phyloP scores from a whole-genome alignment of 2,113 vertebrate genomes.

The Megaptera novaeangliae region DNA sequence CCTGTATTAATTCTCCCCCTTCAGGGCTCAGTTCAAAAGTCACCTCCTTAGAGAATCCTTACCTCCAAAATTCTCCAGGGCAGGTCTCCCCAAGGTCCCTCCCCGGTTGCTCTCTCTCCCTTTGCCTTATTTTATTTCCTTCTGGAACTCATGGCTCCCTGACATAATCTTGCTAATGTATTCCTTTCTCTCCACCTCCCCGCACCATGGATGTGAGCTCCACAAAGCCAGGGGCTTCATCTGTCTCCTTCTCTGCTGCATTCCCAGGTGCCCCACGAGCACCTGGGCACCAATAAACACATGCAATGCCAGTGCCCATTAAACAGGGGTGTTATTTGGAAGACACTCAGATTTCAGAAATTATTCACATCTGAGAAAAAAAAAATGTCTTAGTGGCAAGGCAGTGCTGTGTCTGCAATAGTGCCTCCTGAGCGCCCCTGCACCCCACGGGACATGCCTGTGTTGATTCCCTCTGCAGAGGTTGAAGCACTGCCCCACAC shows the following conservation, averaged over 20 bases:
- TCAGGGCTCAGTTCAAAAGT: not conserved
- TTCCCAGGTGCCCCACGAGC: not conserved
- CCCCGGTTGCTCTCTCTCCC: no score
- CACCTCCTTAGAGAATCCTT: not conserved
- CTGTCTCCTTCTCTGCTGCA: no score
- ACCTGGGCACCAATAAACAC: not conserved
- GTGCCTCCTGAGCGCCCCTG: not conserved
- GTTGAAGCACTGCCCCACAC: not conserved
- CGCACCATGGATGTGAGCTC: fast-evolving
- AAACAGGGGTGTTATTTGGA: fast-evolving
- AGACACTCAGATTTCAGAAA: not conserved
- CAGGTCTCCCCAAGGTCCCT: not conserved
- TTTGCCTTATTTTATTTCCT: not conserved
- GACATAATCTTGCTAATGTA: not conserved
- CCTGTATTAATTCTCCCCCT: not conserved
- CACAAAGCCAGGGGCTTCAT: not conserved
- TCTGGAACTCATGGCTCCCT: not conserved
- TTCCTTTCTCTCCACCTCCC: not conserved
- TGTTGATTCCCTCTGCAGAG: not conserved
- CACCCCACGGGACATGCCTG: not conserved
- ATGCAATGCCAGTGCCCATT: no score
- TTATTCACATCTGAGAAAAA: no score
- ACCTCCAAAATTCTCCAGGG: not conserved
- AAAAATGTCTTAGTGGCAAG: not conserved
- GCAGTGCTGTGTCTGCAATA: not conserved